Base-by-base conservation (phyloP, 2,113 vertebrate species). In the Talpa occidentalis region DNA sequence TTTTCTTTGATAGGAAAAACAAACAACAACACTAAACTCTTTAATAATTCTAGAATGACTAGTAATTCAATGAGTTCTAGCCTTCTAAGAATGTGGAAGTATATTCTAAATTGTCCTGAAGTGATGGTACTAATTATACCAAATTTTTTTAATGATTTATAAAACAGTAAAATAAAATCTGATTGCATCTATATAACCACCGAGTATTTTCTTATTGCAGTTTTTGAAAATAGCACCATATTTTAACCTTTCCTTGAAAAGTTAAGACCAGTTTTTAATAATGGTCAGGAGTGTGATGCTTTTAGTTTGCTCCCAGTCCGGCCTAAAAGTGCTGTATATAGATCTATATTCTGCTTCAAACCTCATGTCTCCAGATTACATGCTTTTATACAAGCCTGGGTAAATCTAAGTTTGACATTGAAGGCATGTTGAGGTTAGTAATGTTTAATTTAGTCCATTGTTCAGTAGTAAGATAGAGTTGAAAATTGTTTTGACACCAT, bases 381-480 rank as follows among this genome's bases (percentile, higher is more conserved):
- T 91, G 83, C 26, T 56, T 94, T 92, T 76, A 14, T 67, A 37
- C 81, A 80, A 86, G 17, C 10, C 62, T 47, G 78, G 56, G 11
- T 87, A 93, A 86, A 66, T 40, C 49, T 83, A 72, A 72, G 62
- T 84, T 95, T 95, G 54, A 83, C 87, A 91, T 82, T 79, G 85
- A 96, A 89, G 37, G 11, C 56, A 21, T 89, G 28, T 92, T 28
- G 21, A 91, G 49, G 74, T 76, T 37, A 77, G 14, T 85, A 78
- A 24, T 94, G 62, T 94, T 95, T 89, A 93, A 95, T 93, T 92
- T 92, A 56, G 56, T 87, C 35, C 74, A 79, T 92, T 95, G 69
- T 93, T 95, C 64, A 78, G 6, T 92, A 60, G 32, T 90, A 22
- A 96, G 92, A 77, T 89, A 7, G 77, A 95, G 70, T 91, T 93